Percentiles rank a stretch among this genome's conserved stretches.
These are phyloP conservation scores for Zaprionus bogoriensis DNA, from an alignment of 2,888 invertebrate genomes.

Conservation along the genomic window DNA sequence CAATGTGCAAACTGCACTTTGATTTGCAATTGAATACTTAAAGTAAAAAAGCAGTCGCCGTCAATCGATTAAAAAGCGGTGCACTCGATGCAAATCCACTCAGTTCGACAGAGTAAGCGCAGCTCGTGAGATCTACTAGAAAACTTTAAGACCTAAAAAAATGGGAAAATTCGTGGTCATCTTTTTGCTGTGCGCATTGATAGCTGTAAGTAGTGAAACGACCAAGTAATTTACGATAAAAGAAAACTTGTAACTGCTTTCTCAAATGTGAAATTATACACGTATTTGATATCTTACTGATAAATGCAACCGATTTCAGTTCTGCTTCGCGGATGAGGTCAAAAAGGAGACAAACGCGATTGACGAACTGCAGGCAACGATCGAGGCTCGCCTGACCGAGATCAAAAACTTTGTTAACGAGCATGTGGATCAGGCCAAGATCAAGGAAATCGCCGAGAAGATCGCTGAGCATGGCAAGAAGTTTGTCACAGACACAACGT, in stretches of 20 bases:
- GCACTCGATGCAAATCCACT: not conserved
- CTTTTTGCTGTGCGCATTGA: not conserved
- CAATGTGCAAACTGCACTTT: not conserved
- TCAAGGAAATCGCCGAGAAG: conserved; percentile 2
- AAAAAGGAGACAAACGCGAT: not conserved
- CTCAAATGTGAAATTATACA: no score
- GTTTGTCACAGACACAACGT: not conserved
- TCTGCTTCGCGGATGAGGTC: conserved; percentile 18
- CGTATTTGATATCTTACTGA: not conserved
- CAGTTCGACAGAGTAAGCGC: not conserved
- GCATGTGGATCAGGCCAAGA: not conserved
- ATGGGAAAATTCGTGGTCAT: not conserved
- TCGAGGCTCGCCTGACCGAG: not conserved
- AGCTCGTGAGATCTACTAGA: not conserved
- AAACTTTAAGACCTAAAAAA: not conserved
- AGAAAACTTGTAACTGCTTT: not conserved
- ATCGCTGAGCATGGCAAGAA: conserved; percentile 7
- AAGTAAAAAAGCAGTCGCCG: no score
- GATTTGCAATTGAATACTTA: no score
- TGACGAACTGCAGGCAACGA: not conserved
- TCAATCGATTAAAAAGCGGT: not conserved
- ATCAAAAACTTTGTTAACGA: not conserved
- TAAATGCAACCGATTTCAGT: not conserved
- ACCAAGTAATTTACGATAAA: not conserved
- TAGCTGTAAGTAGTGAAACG: not conserved